Evolutionary conservation across 1,140 invertebrate genomes (phyloP), one percentile per base, ranked within the genome.

Genomic region (Gonatopus flavifemur): DNA sequence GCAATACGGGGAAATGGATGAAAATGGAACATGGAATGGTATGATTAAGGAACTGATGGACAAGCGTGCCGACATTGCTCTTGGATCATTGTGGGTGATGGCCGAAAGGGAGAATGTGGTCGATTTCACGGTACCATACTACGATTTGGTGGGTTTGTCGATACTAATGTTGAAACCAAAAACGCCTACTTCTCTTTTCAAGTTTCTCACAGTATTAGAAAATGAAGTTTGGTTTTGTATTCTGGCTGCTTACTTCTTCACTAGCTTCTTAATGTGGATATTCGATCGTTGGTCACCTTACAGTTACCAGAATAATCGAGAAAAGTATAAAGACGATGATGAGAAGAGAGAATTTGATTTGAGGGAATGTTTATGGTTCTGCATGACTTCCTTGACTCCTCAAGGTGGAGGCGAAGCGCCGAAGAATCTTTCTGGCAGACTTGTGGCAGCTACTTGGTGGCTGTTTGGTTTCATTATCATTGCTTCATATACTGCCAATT

Each of bases 341-440:
- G 95, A 98, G 69, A 96, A 97, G 66, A 78, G 96, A 12, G 91
- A 96, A 64, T 99, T 99, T 62, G 95, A 89, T 16, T 76, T 98
- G 2, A 97, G 97, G 66, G 96, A 98, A 76, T 96, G 94, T 67
- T 80, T 98, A 0, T 98, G 96, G 96, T 99, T 98, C 72, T 98
- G 96, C 67, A 98, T 98, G 94, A 98, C 95, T 16, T 98, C 94
- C 1, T 70, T 98, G 6, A 98, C 95, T 0, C 95, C 95, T 0
- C 95, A 98, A 80, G 92, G 93, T 0, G 94, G 94, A 3, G 96
- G 96, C 0, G 96, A 99, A 76, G 96, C 96, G 0, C 96, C 96
- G 0, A 94, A 94, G 68, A 95, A 95, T 77, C 77, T 97, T 0
- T 96, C 93, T 0, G 95, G 94, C 0, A 82, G 94, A 49, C 78